Evolutionary conservation across 2,113 vertebrate genomes (phyloP).

Genomic region (Python bivittatus): DNA sequence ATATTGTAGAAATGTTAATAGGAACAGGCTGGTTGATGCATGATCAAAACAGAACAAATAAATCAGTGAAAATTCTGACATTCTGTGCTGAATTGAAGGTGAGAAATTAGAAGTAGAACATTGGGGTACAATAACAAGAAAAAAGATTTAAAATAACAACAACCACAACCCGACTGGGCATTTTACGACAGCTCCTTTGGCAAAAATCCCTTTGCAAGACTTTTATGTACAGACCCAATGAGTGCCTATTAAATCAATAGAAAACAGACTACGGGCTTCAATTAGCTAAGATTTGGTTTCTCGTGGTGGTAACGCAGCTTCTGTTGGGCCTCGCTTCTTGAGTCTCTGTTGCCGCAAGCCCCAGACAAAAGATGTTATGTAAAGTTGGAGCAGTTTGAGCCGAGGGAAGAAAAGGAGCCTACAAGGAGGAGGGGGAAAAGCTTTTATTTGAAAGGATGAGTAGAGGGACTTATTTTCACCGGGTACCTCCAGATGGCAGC

Average conservation of each 20-base stretch:
- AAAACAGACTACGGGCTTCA: slow-evolving; percentile 37
- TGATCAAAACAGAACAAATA: too few relatives aligned
- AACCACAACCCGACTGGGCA: too few relatives aligned
- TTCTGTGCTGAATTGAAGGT: too few relatives aligned
- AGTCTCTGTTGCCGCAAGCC: slow-evolving; percentile 2
- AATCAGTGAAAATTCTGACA: background rate
- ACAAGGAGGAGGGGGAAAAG: background rate
- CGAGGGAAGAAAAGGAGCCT: background rate
- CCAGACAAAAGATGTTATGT: slow-evolving; percentile 27
- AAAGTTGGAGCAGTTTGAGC: slow-evolving; percentile 14
- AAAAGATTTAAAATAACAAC: too few relatives aligned
- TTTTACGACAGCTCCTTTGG: fast-evolving
- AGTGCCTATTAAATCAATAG: slow-evolving; percentile 51
- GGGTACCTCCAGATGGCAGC: slow-evolving; percentile 39
- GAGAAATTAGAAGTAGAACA: background rate
- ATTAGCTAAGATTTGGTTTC: slow-evolving; percentile 46
- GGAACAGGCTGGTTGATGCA: background rate
- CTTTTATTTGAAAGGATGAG: background rate
- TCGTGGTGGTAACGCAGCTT: background rate
- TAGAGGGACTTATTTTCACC: slow-evolving; percentile 24
- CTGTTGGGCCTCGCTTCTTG: background rate
- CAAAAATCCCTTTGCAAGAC: background rate
- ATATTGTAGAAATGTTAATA: background rate
- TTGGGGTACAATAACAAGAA: too few relatives aligned
- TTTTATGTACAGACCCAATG: slow-evolving; percentile 39